Evolutionary conservation across 2,113 vertebrate genomes (phyloP).

Genomic region (Sciurus niger): DNA sequence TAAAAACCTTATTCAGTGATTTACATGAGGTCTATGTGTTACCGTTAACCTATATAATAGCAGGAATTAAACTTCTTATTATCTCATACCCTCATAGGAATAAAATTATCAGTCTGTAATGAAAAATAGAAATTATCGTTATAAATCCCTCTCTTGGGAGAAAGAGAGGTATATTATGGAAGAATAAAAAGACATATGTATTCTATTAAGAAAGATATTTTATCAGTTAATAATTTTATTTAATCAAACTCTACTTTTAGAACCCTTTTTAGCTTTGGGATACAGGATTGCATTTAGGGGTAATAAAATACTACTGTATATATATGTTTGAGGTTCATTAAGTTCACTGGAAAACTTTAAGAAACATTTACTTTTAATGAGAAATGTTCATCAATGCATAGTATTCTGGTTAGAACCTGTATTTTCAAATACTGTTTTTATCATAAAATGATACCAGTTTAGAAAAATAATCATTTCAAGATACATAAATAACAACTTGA

Average conservation of each 20-base stretch:
- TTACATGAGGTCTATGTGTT: neutral
- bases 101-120: neutral
- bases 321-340: neutral
- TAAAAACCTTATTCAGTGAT: neutral
- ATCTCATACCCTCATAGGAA: neutral
- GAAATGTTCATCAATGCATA: conserved; percentile 27
- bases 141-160: neutral
- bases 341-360: neutral
- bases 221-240: conserved; percentile 3
- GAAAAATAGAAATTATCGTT: conserved; percentile 28
- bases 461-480: conserved; percentile 5
- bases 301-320: neutral
- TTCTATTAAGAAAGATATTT: conserved; percentile 8
- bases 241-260: conserved; percentile 39
- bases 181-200: conserved; percentile 37
- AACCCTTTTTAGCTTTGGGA: neutral
- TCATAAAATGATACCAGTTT: neutral
- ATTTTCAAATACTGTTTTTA: neutral
- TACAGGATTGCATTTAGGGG: neutral
- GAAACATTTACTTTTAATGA: conserved; percentile 50
- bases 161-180: neutral
- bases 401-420: neutral
- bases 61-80: neutral
- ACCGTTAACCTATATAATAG: neutral
- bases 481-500: neutral